Evolutionary conservation across 2,113 vertebrate genomes (phyloP), one percentile per base, ranked within the genome.

Genomic region (Capreolus pygargus): DNA sequence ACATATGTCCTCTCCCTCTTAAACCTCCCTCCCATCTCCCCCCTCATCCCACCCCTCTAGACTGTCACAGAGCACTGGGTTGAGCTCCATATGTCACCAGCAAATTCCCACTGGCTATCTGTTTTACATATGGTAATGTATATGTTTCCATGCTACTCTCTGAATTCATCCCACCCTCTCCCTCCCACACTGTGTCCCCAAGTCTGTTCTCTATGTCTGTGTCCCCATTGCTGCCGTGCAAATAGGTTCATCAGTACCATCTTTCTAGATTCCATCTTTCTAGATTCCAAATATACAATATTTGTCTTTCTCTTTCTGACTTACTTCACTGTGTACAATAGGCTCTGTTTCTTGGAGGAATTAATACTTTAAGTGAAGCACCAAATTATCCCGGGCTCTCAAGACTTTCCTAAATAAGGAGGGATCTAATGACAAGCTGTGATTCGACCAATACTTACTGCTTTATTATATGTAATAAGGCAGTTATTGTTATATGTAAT

Each of bases 81-180:
- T 70, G n/a, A 70, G 67, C n/a, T 70, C 67, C 9, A 2, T 23
- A 5, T 12, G 67, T 70, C 67, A 70, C n/a, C 67, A 23, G 67
- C 67, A 23, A 23, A 39, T 70, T n/a, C 67, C n/a, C 67, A 70
- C n/a, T 11, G 11, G n/a, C 67, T 70, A 1, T 19, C 64, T 70
- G n/a, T 70, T 23, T 23, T 6, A 4, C 10, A 6, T 11, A 70
- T 1, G 2, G n/a, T 70, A 6, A 21, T 9, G 1, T 19, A 10
- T 67, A n/a, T 39, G n/a, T 70, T 39, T 70, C n/a, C 2, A 0
- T 1, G 67, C 25, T 6, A 10, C 67, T 70, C 67, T 70, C 19
- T 6, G n/a, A 19, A 6, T 70, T 36, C 1, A 2, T 21, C 9
- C n/a, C 33, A 21, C 17, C 17, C 8, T 8, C 6, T 30, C 61